Conservation (phyloP, 2,113 vertebrate genomes). For the Pomatostomus ruficeps region DNA sequence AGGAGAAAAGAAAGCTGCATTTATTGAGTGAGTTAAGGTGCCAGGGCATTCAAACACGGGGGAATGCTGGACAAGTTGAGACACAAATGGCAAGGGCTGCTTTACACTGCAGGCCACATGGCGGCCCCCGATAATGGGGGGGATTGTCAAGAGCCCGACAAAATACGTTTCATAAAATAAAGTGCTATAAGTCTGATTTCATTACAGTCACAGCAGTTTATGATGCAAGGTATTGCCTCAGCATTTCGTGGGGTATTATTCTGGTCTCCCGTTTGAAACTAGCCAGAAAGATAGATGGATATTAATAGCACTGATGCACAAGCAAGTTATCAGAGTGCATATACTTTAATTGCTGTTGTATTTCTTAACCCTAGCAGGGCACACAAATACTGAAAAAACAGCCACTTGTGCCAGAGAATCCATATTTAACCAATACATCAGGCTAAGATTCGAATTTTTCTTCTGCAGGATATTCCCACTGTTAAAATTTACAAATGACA, state of each 20-base stretch:
- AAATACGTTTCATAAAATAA: neutral
- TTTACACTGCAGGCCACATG: neutral
- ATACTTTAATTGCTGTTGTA: slow-evolving; percentile 6
- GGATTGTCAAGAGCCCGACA: neutral
- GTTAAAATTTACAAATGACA: neutral
- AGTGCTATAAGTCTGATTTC: neutral
- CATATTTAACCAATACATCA: neutral
- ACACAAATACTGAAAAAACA: slow-evolving; percentile 1
- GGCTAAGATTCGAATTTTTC: neutral
- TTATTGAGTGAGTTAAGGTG: neutral
- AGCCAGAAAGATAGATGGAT: neutral
- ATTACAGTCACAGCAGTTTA: neutral
- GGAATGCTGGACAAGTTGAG: neutral
- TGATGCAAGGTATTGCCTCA: neutral
- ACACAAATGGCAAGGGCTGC: neutral
- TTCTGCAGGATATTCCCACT: neutral
- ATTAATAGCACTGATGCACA: slow-evolving; percentile 1
- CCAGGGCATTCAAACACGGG: neutral
- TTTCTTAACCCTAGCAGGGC: neutral
- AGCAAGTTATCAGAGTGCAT: slow-evolving; percentile 1
- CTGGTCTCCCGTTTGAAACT: neutral
- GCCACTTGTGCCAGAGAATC: neutral
- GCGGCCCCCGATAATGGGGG: neutral
- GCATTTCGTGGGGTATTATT: neutral
- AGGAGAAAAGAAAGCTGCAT: slow-evolving; percentile 4